Percentiles rank a stretch among this genome's conserved stretches.
phyloP scores from a whole-genome alignment of 1,140 invertebrate genomes.

The Conus betulinus region DNA sequence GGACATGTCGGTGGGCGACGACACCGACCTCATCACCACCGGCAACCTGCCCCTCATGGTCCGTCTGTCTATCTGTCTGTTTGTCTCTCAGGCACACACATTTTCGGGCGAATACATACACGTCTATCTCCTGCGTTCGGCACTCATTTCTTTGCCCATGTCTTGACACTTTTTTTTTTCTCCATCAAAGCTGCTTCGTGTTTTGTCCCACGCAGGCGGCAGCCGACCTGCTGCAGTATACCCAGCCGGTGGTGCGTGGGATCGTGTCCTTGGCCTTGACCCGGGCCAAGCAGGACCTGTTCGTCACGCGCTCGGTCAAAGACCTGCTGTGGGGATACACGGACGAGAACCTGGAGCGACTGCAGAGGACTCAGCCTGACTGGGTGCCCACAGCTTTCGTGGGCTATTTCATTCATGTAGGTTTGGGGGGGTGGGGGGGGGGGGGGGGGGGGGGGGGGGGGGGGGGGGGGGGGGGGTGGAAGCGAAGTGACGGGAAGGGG shows the following conservation, averaged over 20 bases:
- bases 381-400: constrained; percentile 95
- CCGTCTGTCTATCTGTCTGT: neutral
- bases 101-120: neutral
- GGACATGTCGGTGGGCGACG: neutral
- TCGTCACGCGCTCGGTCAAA: constrained; percentile 89
- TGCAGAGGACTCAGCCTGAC: constrained; percentile 91
- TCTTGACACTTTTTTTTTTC: too few relatives aligned
- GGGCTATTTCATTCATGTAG: constrained; percentile 90
- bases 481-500: too few relatives aligned
- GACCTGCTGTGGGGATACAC: constrained; percentile 95
- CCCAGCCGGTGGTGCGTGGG: neutral
- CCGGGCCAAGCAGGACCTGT: constrained; percentile 86
- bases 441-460: neutral
- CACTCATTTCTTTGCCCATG: too few relatives aligned
- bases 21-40: neutral
- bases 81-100: neutral
- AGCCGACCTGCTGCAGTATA: neutral
- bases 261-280: neutral
- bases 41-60: neutral
- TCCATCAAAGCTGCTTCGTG: too few relatives aligned
- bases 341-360: constrained; percentile 83
- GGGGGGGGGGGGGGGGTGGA: neutral
- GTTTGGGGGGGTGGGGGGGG: constrained; percentile 49
- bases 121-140: too few relatives aligned
- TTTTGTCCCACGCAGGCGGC: neutral